Evolutionary conservation across 2,113 vertebrate species (phyloP).

Genomic region (Prunella himalayana): DNA sequence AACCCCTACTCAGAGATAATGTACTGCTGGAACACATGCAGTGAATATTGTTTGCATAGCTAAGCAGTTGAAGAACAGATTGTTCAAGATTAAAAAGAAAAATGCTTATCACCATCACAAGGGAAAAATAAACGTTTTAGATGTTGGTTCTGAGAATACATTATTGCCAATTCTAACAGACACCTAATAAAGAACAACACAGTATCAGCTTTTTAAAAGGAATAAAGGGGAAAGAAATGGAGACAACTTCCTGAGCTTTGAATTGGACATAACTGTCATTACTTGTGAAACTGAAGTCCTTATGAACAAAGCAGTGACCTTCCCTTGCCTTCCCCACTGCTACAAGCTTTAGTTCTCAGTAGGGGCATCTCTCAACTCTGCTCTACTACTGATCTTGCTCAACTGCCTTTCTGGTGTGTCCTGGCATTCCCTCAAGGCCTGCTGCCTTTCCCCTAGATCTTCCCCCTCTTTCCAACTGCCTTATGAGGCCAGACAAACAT

Average conservation of each 20-base stretch:
- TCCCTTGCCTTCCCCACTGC: not conserved
- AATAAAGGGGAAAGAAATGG: not conserved
- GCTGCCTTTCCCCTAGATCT: not conserved
- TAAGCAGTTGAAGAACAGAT: not conserved
- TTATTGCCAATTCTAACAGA: not conserved
- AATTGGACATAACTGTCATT: not conserved
- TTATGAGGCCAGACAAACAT: not conserved
- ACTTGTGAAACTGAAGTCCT: not conserved
- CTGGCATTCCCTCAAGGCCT: not conserved
- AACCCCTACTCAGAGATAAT: not conserved
- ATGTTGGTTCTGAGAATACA: not conserved
- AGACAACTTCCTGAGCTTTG: not conserved
- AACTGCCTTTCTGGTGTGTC: not conserved
- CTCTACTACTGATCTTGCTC: not conserved
- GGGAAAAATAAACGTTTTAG: not conserved
- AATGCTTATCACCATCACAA: not conserved
- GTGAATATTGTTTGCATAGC: not conserved
- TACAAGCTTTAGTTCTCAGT: not conserved
- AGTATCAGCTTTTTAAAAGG: not conserved
- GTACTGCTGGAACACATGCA: not conserved
- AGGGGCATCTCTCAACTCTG: not conserved
- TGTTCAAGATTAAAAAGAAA: not conserved
- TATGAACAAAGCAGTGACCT: not conserved
- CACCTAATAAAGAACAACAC: not conserved
- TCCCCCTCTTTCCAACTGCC: not conserved